Base-by-base conservation (phyloP, 2,113 vertebrate genomes). In the Eptatretus burgeri region DNA sequence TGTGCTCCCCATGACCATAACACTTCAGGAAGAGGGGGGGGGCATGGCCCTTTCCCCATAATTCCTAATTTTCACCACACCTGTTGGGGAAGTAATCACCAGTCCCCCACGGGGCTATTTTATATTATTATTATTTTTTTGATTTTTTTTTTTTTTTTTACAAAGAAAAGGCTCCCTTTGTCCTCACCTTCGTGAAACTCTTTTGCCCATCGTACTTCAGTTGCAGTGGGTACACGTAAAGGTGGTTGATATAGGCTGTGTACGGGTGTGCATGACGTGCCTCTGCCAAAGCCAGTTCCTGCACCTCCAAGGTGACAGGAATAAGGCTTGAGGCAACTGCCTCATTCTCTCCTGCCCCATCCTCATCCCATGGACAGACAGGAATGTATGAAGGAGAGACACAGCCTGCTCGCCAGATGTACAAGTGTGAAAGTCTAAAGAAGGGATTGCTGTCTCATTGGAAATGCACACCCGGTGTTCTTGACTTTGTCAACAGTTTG, bases 171-270 rank as follows among this genome's bases (percentile, higher is more conserved):
- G n/a, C n/a, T 50, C n/a, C 7, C 8, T 62, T 13, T 52, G 14
- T 13, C 69, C 66, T 74, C 71, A 88, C 91, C 83, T 98, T 98
- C 64, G 91, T 79, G 67, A 98, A 98, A 41, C 83, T 75, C 71
- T 95, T 95, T 62, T 98, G 91, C 73, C 81, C 77, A 73, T 98
- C 91, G 2, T 93, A 98, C 74, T 93, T 96, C 75, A 98, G 79
- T 70, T 81, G 74, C 66, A 79, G 85, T 2, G 86, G 91, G 72
- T 94, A 96, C 70, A 98, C 79, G 50, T 94, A 98, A 67, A 94
- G 83, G 74, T 96, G 91, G 72, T 93, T 96, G 74, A 82, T 93
- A 76, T 96, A 96, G 75, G 81, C 80, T 63, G 85, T 91, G 70
- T 88, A 89, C 69, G 91, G 87, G 70, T 96, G 91, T 51, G 86